phyloP scores from a whole-genome alignment of 2,113 vertebrate genomes.

The Paraplagusia blochii region DNA sequence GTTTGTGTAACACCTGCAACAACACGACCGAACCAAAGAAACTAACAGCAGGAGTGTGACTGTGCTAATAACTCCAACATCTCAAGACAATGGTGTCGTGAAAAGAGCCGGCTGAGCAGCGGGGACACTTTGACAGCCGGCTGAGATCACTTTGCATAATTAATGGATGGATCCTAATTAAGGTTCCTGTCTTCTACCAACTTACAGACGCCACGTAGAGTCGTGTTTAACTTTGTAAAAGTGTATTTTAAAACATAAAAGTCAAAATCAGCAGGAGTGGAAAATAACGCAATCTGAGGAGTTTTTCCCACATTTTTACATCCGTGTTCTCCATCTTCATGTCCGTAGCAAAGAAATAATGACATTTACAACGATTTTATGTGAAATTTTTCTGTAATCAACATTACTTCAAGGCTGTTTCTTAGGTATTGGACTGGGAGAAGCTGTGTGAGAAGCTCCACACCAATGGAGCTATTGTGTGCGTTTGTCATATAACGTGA shows the following conservation, averaged over 20 bases:
- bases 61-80: conserved; percentile 1
- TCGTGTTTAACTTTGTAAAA: neutral
- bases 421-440: too few relatives aligned
- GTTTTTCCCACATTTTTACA: too few relatives aligned
- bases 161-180: neutral
- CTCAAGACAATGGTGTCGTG: neutral
- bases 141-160: conserved; percentile 6
- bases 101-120: neutral
- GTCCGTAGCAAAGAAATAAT: too few relatives aligned
- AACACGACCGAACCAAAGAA: neutral
- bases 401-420: too few relatives aligned
- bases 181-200: neutral
- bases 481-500: neutral
- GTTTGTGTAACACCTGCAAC: too few relatives aligned
- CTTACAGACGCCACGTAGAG: neutral
- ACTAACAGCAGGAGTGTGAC: neutral
- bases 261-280: too few relatives aligned
- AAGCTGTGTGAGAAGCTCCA: too few relatives aligned
- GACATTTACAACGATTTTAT: neutral
- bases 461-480: too few relatives aligned
- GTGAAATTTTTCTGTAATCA: neutral
- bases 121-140: neutral
- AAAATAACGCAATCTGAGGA: too few relatives aligned
- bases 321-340: too few relatives aligned
- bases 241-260: too few relatives aligned